Percentiles rank a stretch among this genome's conserved stretches.
phyloP scores from a whole-genome alignment of 1,140 invertebrate species.

The Pissodes strobi region DNA sequence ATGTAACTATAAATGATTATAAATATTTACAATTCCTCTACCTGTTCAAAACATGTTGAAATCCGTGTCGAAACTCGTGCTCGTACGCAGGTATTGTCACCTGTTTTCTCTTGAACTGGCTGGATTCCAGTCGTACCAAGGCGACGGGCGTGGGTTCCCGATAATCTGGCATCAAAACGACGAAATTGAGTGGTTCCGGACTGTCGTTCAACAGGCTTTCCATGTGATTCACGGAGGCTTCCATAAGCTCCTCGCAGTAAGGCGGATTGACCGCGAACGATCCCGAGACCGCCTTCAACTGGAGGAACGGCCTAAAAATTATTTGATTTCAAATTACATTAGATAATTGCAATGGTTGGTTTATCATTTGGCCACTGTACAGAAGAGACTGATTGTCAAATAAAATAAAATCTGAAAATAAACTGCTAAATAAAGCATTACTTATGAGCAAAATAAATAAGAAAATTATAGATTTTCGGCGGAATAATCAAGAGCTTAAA shows the following conservation, averaged over 20 bases:
- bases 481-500: too few relatives aligned
- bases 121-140: conserved; percentile 76
- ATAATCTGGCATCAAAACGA: conserved; percentile 93
- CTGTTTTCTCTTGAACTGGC: conserved; percentile 88
- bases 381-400: too few relatives aligned
- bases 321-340: too few relatives aligned
- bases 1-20: too few relatives aligned
- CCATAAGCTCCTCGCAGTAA: conserved; percentile 92
- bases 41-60: conserved; percentile 88
- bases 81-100: conserved; percentile 90
- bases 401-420: too few relatives aligned
- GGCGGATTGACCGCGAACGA: conserved; percentile 96
- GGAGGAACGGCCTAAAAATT: conserved; percentile 77
- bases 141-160: conserved; percentile 82
- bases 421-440: too few relatives aligned
- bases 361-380: too few relatives aligned
- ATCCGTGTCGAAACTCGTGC: conserved; percentile 89
- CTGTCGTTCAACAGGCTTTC: conserved; percentile 84
- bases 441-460: too few relatives aligned
- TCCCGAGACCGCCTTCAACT: conserved; percentile 88
- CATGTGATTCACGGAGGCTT: conserved; percentile 88
- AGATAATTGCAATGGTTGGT: too few relatives aligned
- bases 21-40: too few relatives aligned
- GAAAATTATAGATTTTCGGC: too few relatives aligned
- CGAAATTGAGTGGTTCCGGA: conserved; percentile 89